phyloP scores from a whole-genome alignment of 2,113 vertebrate genomes.

The Campylomormyrus numenius region DNA sequence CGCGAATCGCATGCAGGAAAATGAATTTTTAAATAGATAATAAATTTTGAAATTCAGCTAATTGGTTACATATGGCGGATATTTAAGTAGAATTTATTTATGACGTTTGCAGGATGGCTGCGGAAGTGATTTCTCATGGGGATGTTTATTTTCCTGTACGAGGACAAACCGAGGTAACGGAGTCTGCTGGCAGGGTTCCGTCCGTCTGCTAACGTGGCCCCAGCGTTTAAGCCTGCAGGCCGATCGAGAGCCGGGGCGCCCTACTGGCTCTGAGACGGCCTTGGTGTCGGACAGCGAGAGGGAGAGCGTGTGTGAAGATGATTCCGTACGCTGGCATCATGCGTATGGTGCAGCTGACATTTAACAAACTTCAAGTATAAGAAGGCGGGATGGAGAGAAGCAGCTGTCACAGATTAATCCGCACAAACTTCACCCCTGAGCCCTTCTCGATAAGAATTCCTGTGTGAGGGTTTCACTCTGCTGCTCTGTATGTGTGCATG shows the following conservation, averaged over 20 bases:
- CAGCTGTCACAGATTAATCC: not conserved
- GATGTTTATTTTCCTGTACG: not conserved
- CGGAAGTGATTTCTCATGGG: not conserved
- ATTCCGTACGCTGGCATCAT: not conserved
- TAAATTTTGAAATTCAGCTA: conserved; percentile 4
- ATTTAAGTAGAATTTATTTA: not conserved
- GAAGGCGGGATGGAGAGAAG: not conserved
- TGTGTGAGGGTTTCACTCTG: not conserved
- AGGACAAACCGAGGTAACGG: not conserved
- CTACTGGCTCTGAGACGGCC: not conserved
- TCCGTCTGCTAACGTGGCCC: not conserved
- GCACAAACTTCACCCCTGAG: not conserved
- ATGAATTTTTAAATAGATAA: conserved; percentile 4
- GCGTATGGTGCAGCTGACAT: not conserved
- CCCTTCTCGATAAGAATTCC: not conserved
- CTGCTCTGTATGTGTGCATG: not conserved
- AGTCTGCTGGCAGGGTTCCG: not conserved
- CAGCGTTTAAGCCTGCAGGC: not conserved
- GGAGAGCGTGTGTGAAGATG: not conserved
- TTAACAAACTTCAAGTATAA: not conserved
- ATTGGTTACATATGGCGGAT: not conserved
- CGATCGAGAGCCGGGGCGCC: not conserved
- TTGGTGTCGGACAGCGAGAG: not conserved
- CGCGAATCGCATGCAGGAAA: not conserved
- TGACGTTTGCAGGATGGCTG: not conserved